These are phyloP conservation scores for Schlechtendalia chinensis DNA, from an alignment of 1,140 invertebrate species.

Conservation along the genomic window DNA sequence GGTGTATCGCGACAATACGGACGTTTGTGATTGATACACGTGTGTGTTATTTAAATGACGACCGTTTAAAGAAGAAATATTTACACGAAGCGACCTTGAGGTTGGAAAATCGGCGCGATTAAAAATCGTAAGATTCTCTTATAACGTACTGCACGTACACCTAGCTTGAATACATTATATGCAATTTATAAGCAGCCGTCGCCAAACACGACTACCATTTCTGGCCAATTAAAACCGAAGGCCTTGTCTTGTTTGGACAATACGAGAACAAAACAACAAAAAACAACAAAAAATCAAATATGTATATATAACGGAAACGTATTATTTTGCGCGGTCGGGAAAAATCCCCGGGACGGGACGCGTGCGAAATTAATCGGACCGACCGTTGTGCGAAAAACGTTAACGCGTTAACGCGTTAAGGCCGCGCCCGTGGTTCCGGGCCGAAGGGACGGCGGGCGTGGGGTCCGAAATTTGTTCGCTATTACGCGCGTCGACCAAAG, in stretches of 20 bases:
- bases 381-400: too few relatives aligned
- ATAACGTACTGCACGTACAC: not conserved
- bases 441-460: too few relatives aligned
- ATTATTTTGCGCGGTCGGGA: too few relatives aligned
- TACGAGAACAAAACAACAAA: not conserved
- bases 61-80: too few relatives aligned
- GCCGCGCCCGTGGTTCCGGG: too few relatives aligned
- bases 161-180: not conserved
- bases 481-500: too few relatives aligned
- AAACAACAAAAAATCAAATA: not conserved
- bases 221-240: slow-evolving; percentile 18
- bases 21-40: too few relatives aligned
- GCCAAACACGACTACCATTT: slow-evolving; percentile 1
- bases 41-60: too few relatives aligned
- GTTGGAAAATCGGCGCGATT: not conserved
- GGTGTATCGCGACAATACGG: too few relatives aligned
- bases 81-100: not conserved
- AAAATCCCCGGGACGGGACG: too few relatives aligned
- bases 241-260: not conserved
- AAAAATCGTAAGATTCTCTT: slow-evolving; percentile 9
- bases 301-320: slow-evolving; percentile 17
- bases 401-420: too few relatives aligned
- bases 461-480: too few relatives aligned
- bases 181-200: slow-evolving; percentile 24
- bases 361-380: not conserved